A percentile compares a stretch with the other conserved stretches of the same genome.
Evolutionary conservation across 2,797 vertebrate genomes (phyloP).

Genomic region (Smutsia temminckii): DNA sequence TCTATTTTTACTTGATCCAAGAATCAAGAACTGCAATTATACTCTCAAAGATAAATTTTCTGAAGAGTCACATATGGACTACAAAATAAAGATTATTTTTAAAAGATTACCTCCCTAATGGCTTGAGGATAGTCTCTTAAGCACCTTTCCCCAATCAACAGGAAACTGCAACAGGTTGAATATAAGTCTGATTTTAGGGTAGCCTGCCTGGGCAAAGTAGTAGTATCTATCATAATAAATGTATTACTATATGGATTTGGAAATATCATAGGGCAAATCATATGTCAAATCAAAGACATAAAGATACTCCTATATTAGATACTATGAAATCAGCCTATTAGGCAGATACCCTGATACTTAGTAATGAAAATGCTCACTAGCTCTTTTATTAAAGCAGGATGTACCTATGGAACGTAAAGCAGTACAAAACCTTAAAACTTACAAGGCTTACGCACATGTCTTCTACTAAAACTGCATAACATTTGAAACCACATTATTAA

Average conservation of each 20-base stretch:
- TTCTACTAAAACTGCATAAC: constrained; percentile 15
- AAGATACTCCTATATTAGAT: neutral
- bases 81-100: neutral
- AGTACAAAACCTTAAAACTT: constrained; percentile 22
- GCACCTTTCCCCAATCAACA: neutral
- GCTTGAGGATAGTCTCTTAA: neutral
- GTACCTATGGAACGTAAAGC: neutral
- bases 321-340: neutral
- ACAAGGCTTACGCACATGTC: neutral
- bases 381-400: constrained; percentile 4
- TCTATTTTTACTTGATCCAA: neutral
- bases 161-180: neutral
- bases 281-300: neutral
- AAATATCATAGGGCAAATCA: neutral
- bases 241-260: neutral
- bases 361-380: neutral
- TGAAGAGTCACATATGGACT: neutral
- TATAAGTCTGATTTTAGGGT: neutral
- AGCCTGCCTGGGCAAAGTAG: constrained; percentile 11
- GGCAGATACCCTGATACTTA: neutral
- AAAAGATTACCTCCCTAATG: neutral
- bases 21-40: constrained; percentile 14
- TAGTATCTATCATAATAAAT: neutral
- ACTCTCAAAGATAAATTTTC: neutral
- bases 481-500: neutral